A percentile compares a stretch with the other conserved stretches of the same genome.
Evolutionary conservation across 2,113 vertebrate genomes (phyloP).

Genomic region (Gasterosteus nipponicus): DNA sequence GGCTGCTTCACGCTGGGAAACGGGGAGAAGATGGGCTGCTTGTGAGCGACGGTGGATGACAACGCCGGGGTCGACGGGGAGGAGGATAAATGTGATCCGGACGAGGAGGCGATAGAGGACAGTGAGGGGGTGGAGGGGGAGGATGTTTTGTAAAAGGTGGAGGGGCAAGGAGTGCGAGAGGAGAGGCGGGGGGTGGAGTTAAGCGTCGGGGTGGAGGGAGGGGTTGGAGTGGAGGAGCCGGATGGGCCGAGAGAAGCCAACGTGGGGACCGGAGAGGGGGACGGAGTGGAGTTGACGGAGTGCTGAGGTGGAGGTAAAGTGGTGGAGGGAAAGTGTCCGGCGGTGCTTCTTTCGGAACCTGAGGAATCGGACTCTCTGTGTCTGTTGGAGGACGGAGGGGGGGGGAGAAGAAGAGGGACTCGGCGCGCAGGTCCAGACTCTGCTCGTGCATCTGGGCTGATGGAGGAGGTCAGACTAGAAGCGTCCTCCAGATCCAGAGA

Average conservation of each 20-base stretch:
- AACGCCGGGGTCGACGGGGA: conserved; percentile 63
- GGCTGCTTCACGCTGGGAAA: conserved; percentile 95
- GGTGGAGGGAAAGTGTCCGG: conserved; percentile 53
- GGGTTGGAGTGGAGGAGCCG: conserved; percentile 15
- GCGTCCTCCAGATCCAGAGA: conserved; percentile 79
- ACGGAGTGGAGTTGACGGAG: conserved; percentile 51
- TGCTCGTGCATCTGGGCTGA: conserved; percentile 13
- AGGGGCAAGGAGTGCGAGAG: conserved; percentile 21
- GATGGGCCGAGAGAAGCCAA: neutral
- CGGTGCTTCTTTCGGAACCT: conserved; percentile 66
- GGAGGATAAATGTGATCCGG: conserved; percentile 60
- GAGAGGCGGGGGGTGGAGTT: conserved; percentile 24
- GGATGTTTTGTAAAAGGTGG: conserved; percentile 48
- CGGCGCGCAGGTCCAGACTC: conserved; percentile 27
- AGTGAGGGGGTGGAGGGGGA: conserved; percentile 65
- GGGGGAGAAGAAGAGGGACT: conserved; percentile 51
- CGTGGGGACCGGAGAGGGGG: conserved; percentile 78
- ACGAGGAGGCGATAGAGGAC: conserved; percentile 48
- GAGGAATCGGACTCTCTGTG: conserved; percentile 69
- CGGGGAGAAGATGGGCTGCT: conserved; percentile 86
- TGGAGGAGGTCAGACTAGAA: neutral
- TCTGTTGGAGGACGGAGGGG: conserved; percentile 26
- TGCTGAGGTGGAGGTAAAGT: conserved; percentile 27
- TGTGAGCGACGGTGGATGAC: conserved; percentile 49
- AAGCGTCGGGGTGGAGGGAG: conserved; percentile 39